Base-by-base conservation (phyloP, 2,797 vertebrate species). In the Ctenosaura bakeri region DNA sequence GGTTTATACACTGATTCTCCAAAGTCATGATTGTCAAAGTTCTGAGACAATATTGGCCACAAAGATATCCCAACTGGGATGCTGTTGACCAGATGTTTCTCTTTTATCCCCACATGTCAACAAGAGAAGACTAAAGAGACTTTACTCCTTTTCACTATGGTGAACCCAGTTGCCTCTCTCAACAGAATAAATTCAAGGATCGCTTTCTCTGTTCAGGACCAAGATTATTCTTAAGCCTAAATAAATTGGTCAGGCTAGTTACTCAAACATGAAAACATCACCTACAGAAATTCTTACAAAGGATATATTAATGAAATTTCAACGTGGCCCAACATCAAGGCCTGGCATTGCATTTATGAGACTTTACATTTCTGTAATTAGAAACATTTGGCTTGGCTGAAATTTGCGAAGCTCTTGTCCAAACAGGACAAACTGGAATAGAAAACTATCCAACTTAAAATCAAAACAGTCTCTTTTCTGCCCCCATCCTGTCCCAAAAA, bases 391-490 rank as follows among this genome's bases (percentile, higher is more conserved):
- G 88, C 93, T 94, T 95, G 77, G 89, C 84, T 94, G 87, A 93
- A 91, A 88, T 92, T 89, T 93, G 92, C 89, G 82, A 93, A 91
- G 91, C 42, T 90, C 87, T 64, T 93, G 94, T 96, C 95, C 93
- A 95, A 93, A 96, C 73, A 95, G 89, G 64, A 50, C 79, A 59
- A 92, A 87, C 83, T 93, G 85, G 69, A 90, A 91, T 5, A 85
- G 88, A 94, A 96, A 95, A 90, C 64, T 81, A 38, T 90, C 42
- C 74, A 85, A 92, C 29, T 77, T 59, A 83, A 89, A 83, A 89
- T 86, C 88, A 87, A 89, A 91, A 83, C 86, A 90, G 81, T 90
- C 86, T 62, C n/a, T 46, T 76, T 83, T 42, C 59, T 69, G 52
- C 71, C 78, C 59, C 16, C 46, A 20, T 20, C 84, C 35, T 46